phyloP scores from a whole-genome alignment of 2,113 vertebrate species.

The Chelonoidis abingdonii region DNA sequence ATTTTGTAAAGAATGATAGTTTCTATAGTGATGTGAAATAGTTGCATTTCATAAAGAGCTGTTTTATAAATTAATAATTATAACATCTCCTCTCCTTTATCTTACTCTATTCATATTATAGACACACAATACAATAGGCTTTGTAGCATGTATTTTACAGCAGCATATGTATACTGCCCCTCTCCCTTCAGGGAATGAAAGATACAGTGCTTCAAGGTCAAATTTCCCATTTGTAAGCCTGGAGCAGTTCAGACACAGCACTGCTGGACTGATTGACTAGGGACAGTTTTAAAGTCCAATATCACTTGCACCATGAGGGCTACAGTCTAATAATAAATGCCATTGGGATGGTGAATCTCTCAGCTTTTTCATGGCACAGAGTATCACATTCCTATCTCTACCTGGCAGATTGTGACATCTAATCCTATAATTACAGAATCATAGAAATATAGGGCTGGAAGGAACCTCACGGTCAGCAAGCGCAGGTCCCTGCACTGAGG shows the following conservation, averaged over 20 bases:
- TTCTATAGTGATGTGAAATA: slow-evolving; percentile 18
- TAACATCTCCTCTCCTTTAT: slow-evolving; percentile 67
- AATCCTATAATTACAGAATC: background rate
- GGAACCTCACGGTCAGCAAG: background rate
- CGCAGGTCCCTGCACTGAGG: background rate
- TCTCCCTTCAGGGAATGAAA: slow-evolving; percentile 69
- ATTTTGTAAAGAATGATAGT: background rate
- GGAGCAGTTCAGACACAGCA: slow-evolving; percentile 62
- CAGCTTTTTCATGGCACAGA: background rate
- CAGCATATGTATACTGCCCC: slow-evolving; percentile 66
- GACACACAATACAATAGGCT: slow-evolving; percentile 71
- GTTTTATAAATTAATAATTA: slow-evolving; percentile 67
- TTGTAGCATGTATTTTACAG: slow-evolving; percentile 66
- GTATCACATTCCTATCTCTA: background rate
- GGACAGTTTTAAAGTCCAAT: slow-evolving; percentile 52
- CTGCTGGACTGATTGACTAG: slow-evolving; percentile 49
- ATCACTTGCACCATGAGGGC: slow-evolving; percentile 52
- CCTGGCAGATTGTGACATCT: background rate
- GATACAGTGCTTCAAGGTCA: slow-evolving; percentile 70
- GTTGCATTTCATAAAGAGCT: slow-evolving; percentile 47
- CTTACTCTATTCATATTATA: slow-evolving; percentile 72
- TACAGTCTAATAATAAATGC: slow-evolving; percentile 1
- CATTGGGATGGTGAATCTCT: background rate
- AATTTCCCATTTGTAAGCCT: slow-evolving; percentile 65
- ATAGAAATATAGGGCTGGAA: background rate